These are phyloP conservation scores for Aegithalos caudatus DNA, from an alignment of 2,113 vertebrate genomes.

Conservation along the genomic window DNA sequence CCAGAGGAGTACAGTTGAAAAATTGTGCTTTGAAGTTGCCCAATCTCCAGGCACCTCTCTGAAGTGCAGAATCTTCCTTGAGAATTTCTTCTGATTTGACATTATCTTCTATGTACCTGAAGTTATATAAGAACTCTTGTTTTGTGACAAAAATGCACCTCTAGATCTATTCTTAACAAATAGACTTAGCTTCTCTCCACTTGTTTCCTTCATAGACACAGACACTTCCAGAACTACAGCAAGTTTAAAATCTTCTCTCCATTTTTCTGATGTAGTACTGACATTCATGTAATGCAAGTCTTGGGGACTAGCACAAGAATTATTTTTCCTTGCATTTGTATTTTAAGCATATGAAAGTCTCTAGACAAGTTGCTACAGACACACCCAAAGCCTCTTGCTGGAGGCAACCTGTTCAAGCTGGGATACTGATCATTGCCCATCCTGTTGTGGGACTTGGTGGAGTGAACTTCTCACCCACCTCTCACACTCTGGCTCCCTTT, in stretches of 20 bases:
- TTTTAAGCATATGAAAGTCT: not conserved
- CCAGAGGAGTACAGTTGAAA: not conserved
- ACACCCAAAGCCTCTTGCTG: not conserved
- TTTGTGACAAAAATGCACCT: not conserved
- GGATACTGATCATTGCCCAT: not conserved
- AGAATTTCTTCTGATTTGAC: not conserved
- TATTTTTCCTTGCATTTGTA: not conserved
- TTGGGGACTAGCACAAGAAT: not conserved
- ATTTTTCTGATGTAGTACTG: not conserved
- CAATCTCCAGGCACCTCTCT: not conserved
- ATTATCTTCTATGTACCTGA: not conserved
- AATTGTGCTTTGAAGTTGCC: not conserved
- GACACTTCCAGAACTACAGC: not conserved
- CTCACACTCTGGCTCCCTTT: not conserved
- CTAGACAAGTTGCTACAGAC: not conserved
- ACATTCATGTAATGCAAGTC: not conserved
- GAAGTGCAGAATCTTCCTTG: not conserved
- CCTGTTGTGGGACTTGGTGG: not conserved
- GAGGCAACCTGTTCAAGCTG: not conserved
- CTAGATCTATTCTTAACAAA: not conserved
- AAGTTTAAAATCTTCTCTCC: not conserved
- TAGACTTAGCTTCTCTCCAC: not conserved
- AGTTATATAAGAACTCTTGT: not conserved
- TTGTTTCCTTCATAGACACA: not conserved
- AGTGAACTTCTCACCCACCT: not conserved